A percentile compares a stretch with the other conserved stretches of the same genome.
phyloP scores from a whole-genome alignment of 2,888 invertebrate species.

The Cheilosia pagana region DNA sequence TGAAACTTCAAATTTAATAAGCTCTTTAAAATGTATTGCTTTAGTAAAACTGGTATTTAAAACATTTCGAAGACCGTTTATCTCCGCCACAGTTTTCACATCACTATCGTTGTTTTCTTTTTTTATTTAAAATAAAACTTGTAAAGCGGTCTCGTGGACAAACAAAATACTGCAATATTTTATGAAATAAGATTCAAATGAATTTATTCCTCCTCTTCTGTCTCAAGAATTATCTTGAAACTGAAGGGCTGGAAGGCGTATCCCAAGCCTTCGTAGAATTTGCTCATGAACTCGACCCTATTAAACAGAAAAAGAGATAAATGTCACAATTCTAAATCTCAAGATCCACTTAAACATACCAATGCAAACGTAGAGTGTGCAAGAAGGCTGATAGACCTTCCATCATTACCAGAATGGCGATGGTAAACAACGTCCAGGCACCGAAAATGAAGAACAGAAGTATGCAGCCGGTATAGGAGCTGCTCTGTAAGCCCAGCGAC shows the following conservation, averaged over 20 bases:
- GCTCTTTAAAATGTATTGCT: conserved; percentile 44
- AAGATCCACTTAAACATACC: conserved; percentile 85
- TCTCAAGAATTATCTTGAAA: conserved; percentile 89
- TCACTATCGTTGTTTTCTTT: not conserved
- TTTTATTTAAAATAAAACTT: not conserved
- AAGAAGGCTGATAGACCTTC: conserved; percentile 99
- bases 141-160: not conserved
- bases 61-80: not conserved
- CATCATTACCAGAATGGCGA: conserved; percentile 98
- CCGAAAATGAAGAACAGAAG: conserved; percentile 93
- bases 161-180: conserved; percentile 31
- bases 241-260: conserved; percentile 93
- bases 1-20: not conserved
- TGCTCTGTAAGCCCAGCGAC: conserved; percentile 87
- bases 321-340: not conserved
- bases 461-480: conserved; percentile 88
- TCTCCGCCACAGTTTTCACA: not conserved
- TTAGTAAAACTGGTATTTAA: conserved; percentile 23
- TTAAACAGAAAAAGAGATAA: conserved; percentile 62
- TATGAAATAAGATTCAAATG: conserved; percentile 1
- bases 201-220: conserved; percentile 83
- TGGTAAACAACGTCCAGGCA: conserved; percentile 95
- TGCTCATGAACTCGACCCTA: conserved; percentile 98
- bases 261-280: conserved; percentile 93
- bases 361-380: conserved; percentile 98